Evolutionary conservation across 2,888 invertebrate genomes (phyloP).

Genomic region (Hydropsyche betteni): DNA sequence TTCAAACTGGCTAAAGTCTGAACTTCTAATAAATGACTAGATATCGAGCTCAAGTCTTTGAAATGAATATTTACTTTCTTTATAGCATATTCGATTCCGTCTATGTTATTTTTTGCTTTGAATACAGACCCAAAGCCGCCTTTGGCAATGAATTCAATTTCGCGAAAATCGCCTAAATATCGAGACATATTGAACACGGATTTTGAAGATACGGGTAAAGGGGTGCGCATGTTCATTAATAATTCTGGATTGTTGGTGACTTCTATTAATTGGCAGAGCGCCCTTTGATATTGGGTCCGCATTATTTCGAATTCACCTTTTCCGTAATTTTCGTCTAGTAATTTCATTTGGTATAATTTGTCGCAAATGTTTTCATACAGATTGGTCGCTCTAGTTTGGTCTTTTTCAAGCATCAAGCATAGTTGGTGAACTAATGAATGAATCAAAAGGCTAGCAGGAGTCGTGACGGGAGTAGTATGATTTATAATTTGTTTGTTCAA

Average conservation of each 20-base stretch:
- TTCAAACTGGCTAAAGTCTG: conserved; percentile 81
- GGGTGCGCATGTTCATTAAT: conserved; percentile 61
- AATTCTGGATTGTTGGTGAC: conserved; percentile 68
- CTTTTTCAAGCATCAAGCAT: conserved; percentile 72
- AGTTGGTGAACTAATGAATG: conserved; percentile 76
- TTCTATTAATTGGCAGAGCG: conserved; percentile 71
- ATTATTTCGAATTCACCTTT: conserved; percentile 76
- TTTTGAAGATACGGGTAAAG: conserved; percentile 63
- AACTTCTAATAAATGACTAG: conserved; percentile 77
- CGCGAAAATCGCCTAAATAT: conserved; percentile 75
- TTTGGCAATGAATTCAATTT: conserved; percentile 73
- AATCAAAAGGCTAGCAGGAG: conserved; percentile 74
- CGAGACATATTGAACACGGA: conserved; percentile 69
- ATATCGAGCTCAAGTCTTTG: conserved; percentile 70
- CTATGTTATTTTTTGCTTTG: conserved; percentile 77
- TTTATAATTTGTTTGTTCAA: conserved; percentile 36
- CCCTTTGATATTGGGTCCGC: conserved; percentile 73
- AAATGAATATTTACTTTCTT: conserved; percentile 78
- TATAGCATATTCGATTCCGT: conserved; percentile 80
- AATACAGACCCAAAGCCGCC: conserved; percentile 83
- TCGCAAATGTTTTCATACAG: conserved; percentile 75
- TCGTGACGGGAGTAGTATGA: conserved; percentile 59
- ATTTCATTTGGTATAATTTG: conserved; percentile 72
- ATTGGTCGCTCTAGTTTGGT: conserved; percentile 66
- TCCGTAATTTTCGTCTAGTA: conserved; percentile 75